Percentiles rank a stretch among this genome's conserved stretches.
Evolutionary conservation across 2,888 invertebrate species (phyloP).

Genomic region (Chrysopilus asiliformis): DNA sequence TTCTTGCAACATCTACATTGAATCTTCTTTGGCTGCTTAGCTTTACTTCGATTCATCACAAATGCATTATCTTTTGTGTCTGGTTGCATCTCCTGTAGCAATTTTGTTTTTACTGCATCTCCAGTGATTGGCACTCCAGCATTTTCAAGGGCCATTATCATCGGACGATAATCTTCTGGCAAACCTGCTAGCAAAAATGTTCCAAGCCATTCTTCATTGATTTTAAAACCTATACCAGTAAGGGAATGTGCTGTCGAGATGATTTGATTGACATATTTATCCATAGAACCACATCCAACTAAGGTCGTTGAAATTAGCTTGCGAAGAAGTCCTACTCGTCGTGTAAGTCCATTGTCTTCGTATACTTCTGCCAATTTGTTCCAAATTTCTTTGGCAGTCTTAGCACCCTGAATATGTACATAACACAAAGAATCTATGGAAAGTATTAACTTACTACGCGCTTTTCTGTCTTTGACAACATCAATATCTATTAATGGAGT

Average conservation of each 20-base stretch:
- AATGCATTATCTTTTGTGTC: too few relatives aligned
- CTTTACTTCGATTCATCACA: too few relatives aligned
- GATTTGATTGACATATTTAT: conserved; percentile 1
- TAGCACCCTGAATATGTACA: conserved; percentile 2
- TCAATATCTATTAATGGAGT: too few relatives aligned
- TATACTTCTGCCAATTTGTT: conserved; percentile 3
- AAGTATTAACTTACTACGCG: too few relatives aligned
- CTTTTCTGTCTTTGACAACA: too few relatives aligned
- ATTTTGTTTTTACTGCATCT: too few relatives aligned
- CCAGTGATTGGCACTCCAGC: conserved; percentile 4
- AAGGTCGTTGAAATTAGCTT: conserved; percentile 2
- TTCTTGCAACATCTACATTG: too few relatives aligned
- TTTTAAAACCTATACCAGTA: background rate
- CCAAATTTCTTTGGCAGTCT: conserved; percentile 7
- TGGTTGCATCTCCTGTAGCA: too few relatives aligned
- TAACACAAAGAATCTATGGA: conserved; percentile 1
- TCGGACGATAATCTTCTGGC: conserved; percentile 2
- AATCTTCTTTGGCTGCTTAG: too few relatives aligned
- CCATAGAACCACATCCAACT: conserved; percentile 1
- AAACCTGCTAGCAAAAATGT: conserved; percentile 1
- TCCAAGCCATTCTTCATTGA: conserved; percentile 3
- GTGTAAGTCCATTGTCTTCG: conserved; percentile 5
- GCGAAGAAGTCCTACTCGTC: conserved; percentile 4
- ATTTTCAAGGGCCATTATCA: conserved; percentile 10
- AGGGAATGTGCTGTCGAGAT: conserved; percentile 6